Conservation (phyloP, 2,888 invertebrate genomes). For the Spisula subtruncata region DNA sequence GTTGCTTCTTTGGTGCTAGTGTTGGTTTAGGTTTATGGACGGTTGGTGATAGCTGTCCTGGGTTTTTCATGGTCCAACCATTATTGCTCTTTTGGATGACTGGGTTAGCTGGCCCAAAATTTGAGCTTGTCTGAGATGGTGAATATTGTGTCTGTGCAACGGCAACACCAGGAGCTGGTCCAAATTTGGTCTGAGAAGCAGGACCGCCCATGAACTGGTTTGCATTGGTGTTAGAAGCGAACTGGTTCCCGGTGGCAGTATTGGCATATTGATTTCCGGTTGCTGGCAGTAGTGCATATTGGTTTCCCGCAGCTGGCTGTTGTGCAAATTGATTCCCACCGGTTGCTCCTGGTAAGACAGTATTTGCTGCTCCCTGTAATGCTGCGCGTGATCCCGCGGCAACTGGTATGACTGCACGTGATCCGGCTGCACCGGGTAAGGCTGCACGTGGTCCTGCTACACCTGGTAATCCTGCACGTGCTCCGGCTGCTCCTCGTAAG, state of each 20-base stretch:
- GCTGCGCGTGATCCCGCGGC: not conserved
- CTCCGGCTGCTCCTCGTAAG: not conserved
- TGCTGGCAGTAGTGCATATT: not conserved
- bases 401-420: not conserved
- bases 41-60: not conserved
- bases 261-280: not conserved
- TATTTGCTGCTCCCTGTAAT: too few relatives aligned
- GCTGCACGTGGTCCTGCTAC: not conserved
- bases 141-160: not conserved
- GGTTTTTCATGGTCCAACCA: not conserved
- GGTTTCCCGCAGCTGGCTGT: not conserved
- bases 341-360: too few relatives aligned
- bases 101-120: not conserved
- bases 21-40: slow-evolving; percentile 26
- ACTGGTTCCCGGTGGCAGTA: not conserved
- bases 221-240: not conserved
- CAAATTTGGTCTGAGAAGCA: not conserved
- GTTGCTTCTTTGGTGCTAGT: not conserved
- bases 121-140: not conserved
- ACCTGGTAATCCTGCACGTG: not conserved
- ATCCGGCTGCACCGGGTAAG: not conserved
- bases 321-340: not conserved
- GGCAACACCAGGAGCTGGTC: not conserved
- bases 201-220: not conserved
- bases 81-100: not conserved